Evolutionary conservation across 2,113 vertebrate genomes (phyloP), one percentile per base, ranked within the genome.

Genomic region (Neodontobutis hainanensis): DNA sequence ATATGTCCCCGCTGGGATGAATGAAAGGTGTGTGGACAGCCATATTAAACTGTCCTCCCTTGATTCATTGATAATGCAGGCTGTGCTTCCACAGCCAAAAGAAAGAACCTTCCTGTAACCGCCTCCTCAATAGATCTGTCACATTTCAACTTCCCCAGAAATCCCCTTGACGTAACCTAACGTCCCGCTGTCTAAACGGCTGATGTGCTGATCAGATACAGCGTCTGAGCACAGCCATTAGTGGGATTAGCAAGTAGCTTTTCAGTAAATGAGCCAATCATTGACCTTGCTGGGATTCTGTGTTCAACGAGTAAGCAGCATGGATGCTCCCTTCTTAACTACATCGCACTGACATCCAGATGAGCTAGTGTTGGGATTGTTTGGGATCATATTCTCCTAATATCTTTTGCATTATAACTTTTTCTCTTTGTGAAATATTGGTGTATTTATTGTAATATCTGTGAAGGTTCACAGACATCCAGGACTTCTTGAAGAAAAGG

Each of bases 171-270:
- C 71, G 73, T 61, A 74, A 72, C 34, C 66, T n/a, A 5, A 66
- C 75, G 75, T 36, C 58, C 61, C 4, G 35, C 63, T 5, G 55
- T 46, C 61, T 75, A 32, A 76, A 52, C 61, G 32, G 4, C 12
- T 27, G 56, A 66, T 2, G 66, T 53, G 70, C 63, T 56, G 12
- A 61, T 73, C 68, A 73, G 72, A 79, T 75, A 63, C 57, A 55
- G 65, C 53, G 49, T 70, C 53, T 52, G 62, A 73, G 61, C 69
- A 48, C 19, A 55, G 8, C 58, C 72, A 78, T 76, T 83, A 76
- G 70, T 15, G 0, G 65, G 80, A 87, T 85, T 80, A 78, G 68
- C 66, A 62, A 71, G 75, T 48, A 70, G 82, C 76, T 77, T 65
- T 48, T 64, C 73, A 4, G 75, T 36, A 75, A 77, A 69, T n/a